Evolutionary conservation across 2,888 invertebrate species (phyloP).

Genomic region (Ennomos quercinarius): DNA sequence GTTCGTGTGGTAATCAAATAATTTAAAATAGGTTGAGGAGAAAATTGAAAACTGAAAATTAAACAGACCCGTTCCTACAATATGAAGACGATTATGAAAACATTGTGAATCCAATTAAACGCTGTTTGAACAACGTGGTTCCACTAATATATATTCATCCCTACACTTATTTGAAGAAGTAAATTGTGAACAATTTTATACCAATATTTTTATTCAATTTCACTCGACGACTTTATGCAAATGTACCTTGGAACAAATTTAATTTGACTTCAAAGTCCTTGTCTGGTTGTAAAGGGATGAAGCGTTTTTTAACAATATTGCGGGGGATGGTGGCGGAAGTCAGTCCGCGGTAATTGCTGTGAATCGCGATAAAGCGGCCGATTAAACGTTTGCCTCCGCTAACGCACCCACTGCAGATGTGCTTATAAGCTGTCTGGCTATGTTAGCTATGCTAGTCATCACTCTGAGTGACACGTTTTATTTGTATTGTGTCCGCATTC

Average conservation of each 20-base stretch:
- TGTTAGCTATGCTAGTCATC: slow-evolving; percentile 1
- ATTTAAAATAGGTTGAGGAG: too few species aligned
- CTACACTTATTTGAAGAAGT: slow-evolving; percentile 33
- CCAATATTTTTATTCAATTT: slow-evolving; percentile 42
- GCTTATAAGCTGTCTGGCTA: neutral
- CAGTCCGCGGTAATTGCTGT: slow-evolving; percentile 25
- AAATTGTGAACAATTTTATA: slow-evolving; percentile 35
- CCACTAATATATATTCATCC: slow-evolving; percentile 15
- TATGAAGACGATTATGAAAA: slow-evolving; percentile 10
- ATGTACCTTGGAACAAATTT: slow-evolving; percentile 47
- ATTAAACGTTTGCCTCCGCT: too few species aligned
- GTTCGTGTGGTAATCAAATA: too few species aligned
- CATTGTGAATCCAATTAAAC: slow-evolving; percentile 21
- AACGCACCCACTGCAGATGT: too few species aligned
- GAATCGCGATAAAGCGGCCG: too few species aligned
- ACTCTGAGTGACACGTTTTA: too few species aligned
- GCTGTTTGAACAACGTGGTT: slow-evolving; percentile 8
- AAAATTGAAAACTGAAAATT: neutral
- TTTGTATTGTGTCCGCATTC: neutral
- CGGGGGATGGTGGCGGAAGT: slow-evolving; percentile 41
- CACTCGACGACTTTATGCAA: slow-evolving; percentile 34
- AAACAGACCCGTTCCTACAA: slow-evolving; percentile 1
- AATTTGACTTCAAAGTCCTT: slow-evolving; percentile 52
- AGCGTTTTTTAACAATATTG: slow-evolving; percentile 47
- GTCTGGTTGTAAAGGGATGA: slow-evolving; percentile 47